Evolutionary conservation across 2,888 invertebrate genomes (phyloP).

Genomic region (Venusia cambrica): DNA sequence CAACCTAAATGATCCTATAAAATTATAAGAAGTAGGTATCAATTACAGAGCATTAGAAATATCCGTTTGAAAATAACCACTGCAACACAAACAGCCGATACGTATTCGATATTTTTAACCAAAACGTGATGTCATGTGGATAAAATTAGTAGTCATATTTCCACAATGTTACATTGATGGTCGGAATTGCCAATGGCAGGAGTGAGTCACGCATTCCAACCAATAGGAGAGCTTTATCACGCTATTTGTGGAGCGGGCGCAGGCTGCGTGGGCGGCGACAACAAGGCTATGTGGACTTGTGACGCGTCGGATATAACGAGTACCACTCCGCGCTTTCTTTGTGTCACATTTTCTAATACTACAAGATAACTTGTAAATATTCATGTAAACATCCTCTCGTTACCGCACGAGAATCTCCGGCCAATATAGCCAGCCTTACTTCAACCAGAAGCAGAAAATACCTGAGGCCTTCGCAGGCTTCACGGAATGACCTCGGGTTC

Average conservation of each 20-base stretch:
- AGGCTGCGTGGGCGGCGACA: slow-evolving; percentile 63
- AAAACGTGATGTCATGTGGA: slow-evolving; percentile 40
- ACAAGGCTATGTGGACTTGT: too few species aligned
- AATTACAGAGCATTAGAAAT: slow-evolving; percentile 25
- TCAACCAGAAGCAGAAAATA: too few species aligned
- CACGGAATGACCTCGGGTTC: too few species aligned
- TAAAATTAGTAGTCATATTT: slow-evolving; percentile 55
- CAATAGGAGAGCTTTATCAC: slow-evolving; percentile 48
- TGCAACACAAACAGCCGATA: slow-evolving; percentile 28
- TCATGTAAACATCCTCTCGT: too few species aligned
- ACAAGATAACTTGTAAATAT: too few species aligned
- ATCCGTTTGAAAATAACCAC: slow-evolving; percentile 24
- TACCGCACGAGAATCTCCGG: too few species aligned
- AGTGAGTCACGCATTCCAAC: slow-evolving; percentile 58
- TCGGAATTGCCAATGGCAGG: slow-evolving; percentile 50
- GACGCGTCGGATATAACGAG: too few species aligned
- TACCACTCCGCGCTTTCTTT: too few species aligned
- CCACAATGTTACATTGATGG: slow-evolving; percentile 62
- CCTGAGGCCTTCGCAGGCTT: too few species aligned
- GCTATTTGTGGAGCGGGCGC: slow-evolving; percentile 60
- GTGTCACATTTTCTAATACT: too few species aligned
- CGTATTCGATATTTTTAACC: slow-evolving; percentile 36
- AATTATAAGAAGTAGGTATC: slow-evolving; percentile 25
- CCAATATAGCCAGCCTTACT: too few species aligned
- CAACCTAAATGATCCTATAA: too few species aligned